These are phyloP conservation scores for Chloebia gouldiae DNA, from an alignment of 2,113 vertebrate genomes.

Conservation along the genomic window DNA sequence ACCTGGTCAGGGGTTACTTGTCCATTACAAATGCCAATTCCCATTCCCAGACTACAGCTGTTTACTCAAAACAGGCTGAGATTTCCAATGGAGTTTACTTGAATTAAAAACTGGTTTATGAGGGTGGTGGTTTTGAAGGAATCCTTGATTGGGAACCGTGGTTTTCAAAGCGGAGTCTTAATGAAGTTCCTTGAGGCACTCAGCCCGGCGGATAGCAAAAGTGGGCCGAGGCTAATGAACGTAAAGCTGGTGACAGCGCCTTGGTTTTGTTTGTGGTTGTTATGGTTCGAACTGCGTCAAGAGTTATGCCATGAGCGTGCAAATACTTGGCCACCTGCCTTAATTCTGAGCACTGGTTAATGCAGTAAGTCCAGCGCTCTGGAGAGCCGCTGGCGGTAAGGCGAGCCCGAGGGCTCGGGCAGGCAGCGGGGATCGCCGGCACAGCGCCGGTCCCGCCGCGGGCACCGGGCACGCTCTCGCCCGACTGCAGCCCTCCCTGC, in stretches of 20 bases:
- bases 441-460: not conserved
- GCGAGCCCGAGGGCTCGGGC: not conserved
- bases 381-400: not conserved
- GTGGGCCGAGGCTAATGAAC: not conserved
- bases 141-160: not conserved
- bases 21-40: accelerated
- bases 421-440: not conserved
- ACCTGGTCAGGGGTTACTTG: too few species aligned
- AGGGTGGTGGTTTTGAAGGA: not conserved
- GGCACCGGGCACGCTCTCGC: not conserved
- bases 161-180: not conserved
- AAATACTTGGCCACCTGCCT: not conserved
- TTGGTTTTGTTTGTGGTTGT: not conserved
- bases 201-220: not conserved
- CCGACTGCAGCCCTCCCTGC: not conserved
- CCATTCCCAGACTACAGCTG: too few species aligned
- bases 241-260: accelerated
- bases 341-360: not conserved
- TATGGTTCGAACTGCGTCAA: not conserved
- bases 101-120: not conserved
- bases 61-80: not conserved
- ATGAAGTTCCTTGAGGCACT: not conserved
- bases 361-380: not conserved
- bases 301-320: not conserved
- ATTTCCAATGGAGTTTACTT: not conserved